Conservation (phyloP, 1,140 invertebrate species). For the Drosophila kohkoa region DNA sequence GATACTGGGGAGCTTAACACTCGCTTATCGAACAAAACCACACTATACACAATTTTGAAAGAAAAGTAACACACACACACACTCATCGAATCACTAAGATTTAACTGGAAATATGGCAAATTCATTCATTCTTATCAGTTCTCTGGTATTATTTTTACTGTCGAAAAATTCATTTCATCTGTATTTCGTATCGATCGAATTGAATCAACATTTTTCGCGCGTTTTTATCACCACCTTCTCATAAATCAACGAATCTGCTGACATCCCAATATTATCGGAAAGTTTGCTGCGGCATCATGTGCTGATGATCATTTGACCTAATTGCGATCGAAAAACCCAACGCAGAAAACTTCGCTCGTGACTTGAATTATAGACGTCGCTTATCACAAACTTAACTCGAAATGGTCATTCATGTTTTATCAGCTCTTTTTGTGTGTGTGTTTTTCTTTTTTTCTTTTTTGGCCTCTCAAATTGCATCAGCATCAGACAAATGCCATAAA, state of each 20-base stretch:
- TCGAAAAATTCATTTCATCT: too few relatives aligned
- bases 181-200: too few relatives aligned
- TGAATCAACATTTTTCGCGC: too few relatives aligned
- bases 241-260: too few relatives aligned
- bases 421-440: neutral
- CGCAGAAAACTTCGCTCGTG: constrained; percentile 9
- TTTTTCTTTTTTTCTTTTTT: constrained; percentile 1
- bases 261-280: too few relatives aligned
- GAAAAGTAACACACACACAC: constrained; percentile 3
- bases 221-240: too few relatives aligned
- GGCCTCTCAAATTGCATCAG: constrained; percentile 39
- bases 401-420: constrained; percentile 21
- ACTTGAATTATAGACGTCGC: constrained; percentile 9
- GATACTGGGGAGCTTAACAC: constrained; percentile 31
- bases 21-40: constrained; percentile 25
- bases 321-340: constrained; percentile 1
- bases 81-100: constrained; percentile 19
- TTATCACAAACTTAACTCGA: constrained; percentile 8
- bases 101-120: constrained; percentile 20
- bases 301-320: constrained; percentile 12
- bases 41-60: neutral
- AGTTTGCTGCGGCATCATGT: neutral
- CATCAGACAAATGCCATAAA: constrained; percentile 40
- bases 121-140: too few relatives aligned
- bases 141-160: too few relatives aligned